Evolutionary conservation across 92 coral and sea anemone genomes (phyloP).

Genomic region (Palythoa grandis): DNA sequence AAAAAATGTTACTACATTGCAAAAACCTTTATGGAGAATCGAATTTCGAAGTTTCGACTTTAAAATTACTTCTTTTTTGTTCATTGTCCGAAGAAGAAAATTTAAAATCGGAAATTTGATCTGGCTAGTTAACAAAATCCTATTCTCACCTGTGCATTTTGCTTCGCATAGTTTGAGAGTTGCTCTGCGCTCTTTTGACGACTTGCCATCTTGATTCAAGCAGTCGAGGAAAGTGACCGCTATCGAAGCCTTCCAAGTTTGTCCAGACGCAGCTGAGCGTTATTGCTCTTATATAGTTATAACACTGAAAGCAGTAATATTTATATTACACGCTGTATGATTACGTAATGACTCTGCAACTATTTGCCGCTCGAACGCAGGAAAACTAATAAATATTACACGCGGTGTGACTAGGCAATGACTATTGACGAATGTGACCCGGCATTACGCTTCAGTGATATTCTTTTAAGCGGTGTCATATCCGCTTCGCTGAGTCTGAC

Average conservation of each 20-base stretch:
- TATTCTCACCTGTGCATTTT: not conserved
- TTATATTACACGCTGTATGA: not conserved
- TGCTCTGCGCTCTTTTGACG: slow-evolving; percentile 17
- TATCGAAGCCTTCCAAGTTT: not conserved
- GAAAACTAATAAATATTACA: not conserved
- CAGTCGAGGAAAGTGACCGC: not conserved
- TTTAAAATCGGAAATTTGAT: not conserved
- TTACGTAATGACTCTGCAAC: slow-evolving; percentile 4
- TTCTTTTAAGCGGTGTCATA: not conserved
- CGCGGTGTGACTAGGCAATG: not conserved
- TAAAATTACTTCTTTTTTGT: too few relatives aligned
- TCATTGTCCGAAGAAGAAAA: not conserved
- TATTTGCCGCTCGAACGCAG: not conserved
- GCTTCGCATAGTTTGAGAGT: slow-evolving; percentile 5
- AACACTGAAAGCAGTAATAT: not conserved
- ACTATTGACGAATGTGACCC: not conserved
- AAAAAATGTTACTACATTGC: too few relatives aligned
- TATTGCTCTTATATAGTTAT: not conserved
- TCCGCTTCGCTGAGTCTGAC: not conserved
- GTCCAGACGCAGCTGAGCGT: not conserved
- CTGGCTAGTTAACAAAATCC: not conserved
- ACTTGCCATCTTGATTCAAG: slow-evolving; percentile 19
- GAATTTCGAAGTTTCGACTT: too few relatives aligned
- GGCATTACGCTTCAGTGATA: too few relatives aligned
- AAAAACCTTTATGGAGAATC: too few relatives aligned